phyloP scores from a whole-genome alignment of 2,113 vertebrate genomes.

The Mugil cephalus region DNA sequence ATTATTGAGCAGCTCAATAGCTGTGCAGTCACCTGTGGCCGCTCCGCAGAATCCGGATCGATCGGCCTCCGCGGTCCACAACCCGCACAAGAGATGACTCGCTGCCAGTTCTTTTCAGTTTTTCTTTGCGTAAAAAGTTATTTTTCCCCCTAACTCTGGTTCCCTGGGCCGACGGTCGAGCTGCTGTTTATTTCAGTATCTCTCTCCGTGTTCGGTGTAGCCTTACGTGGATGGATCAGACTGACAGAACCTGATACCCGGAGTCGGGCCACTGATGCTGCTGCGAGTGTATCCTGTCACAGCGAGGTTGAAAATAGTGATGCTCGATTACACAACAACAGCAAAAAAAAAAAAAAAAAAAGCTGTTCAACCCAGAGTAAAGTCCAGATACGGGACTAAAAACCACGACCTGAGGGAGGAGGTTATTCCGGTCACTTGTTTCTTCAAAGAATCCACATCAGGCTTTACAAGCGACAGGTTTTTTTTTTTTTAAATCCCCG shows the following conservation, averaged over 20 bases:
- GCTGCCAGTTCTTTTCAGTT: conserved; percentile 10
- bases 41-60: conserved; percentile 33
- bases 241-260: conserved; percentile 69
- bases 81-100: conserved; percentile 29
- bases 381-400: not conserved
- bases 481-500: not conserved
- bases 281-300: conserved; percentile 57
- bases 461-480: not conserved
- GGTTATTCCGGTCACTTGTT: not conserved
- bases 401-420: not conserved
- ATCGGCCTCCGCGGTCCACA: conserved; percentile 23
- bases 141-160: conserved; percentile 6
- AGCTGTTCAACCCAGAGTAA: not conserved
- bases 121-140: not conserved
- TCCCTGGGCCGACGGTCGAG: conserved; percentile 26
- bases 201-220: conserved; percentile 68
- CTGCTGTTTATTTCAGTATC: conserved; percentile 31
- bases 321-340: conserved; percentile 11
- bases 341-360: not conserved
- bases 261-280: conserved; percentile 33
- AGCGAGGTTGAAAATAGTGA: conserved; percentile 9
- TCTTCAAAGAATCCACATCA: not conserved
- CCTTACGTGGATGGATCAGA: conserved; percentile 67
- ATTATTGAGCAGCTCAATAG: conserved; percentile 77
- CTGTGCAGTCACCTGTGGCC: conserved; percentile 61